Base-by-base conservation (phyloP, 1,140 invertebrate species). In the Trichoplusia ni region DNA sequence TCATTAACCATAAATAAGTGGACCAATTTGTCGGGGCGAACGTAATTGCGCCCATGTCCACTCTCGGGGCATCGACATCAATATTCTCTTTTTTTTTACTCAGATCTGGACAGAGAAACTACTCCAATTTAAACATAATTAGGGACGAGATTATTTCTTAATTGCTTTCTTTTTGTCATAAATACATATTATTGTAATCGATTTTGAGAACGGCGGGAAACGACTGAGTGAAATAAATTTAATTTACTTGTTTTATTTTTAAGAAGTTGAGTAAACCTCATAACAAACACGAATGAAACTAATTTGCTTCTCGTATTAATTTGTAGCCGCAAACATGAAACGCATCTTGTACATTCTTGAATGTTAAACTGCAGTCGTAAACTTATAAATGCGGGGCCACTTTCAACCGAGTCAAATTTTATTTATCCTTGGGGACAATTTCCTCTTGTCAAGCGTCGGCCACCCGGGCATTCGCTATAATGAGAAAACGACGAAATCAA, bases 401-500 rank as follows among this genome's bases (percentile, higher is more conserved):
- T 86, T 86, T 85, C 71, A 79, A 79, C 47, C 59, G 74, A 82
- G 71, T 85, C 76, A 82, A 89, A 88, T 85, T 87, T 86, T 88
- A 89, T 89, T 86, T 85, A 78, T 84, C 82, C 78, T 71, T 67
- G 58, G 77, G 76, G 83, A 86, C 81, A 83, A 85, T 86, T 86
- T 89, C 84, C 84, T 87, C 79, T 78, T 81, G 83, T 88, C 85
- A 88, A 84, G 69, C 75, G 75, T 59, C 74, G 86, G 82, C 86
- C 86, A 87, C 86, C 86, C 86, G 84, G 74, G 81, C 77, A 77
- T 86, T 82, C 75, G 73, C 74, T 80, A 75, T 81, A 80, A 86
- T 78, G 83, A 84, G 77, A 89, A 89, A 87, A 87, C 76, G 80
- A 89, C 83, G 58, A 84, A 86, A 84, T 82, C 81, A 79, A 85